These are phyloP conservation scores for Protaetia brevitarsis DNA, from an alignment of 1,140 invertebrate species.

Conservation along the genomic window DNA sequence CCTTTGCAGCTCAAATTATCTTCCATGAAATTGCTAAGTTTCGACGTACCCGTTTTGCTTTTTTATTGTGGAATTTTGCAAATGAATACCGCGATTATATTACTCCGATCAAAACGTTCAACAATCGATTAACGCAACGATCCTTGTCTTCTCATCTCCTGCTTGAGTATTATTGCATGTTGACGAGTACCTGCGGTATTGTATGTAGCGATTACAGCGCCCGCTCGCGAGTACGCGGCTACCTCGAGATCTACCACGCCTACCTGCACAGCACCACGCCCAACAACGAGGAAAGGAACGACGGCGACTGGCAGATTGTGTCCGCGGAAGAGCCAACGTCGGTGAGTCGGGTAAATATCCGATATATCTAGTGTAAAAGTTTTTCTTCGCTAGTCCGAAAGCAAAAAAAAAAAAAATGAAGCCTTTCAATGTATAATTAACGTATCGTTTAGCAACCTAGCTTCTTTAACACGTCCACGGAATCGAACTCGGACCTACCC, in stretches of 20 bases:
- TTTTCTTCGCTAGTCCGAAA: too few relatives aligned
- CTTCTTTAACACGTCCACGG: conserved; percentile 25
- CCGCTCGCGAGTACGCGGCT: conserved; percentile 83
- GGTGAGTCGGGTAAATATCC: too few relatives aligned
- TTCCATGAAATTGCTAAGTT: too few relatives aligned
- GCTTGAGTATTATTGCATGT: conserved; percentile 42
- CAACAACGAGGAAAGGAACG: conserved; percentile 35
- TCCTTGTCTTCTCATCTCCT: too few relatives aligned
- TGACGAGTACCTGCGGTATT: conserved; percentile 36
- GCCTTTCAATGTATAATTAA: conserved; percentile 19
- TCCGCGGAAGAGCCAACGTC: background rate
- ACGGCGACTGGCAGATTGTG: conserved; percentile 42
- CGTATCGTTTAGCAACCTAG: conserved; percentile 19
- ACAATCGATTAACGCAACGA: too few relatives aligned
- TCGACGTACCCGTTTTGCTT: too few relatives aligned
- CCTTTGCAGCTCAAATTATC: too few relatives aligned
- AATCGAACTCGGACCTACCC: conserved; percentile 53
- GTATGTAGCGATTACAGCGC: conserved; percentile 60
- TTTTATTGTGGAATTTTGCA: too few relatives aligned
- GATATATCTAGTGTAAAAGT: background rate
- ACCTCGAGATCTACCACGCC: conserved; percentile 86
- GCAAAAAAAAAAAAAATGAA: too few relatives aligned
- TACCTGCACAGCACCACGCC: conserved; percentile 63
- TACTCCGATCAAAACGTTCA: too few relatives aligned
- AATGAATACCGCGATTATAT: too few relatives aligned